Evolutionary conservation across 2,797 vertebrate genomes (phyloP).

Genomic region (Ataeniobius toweri): DNA sequence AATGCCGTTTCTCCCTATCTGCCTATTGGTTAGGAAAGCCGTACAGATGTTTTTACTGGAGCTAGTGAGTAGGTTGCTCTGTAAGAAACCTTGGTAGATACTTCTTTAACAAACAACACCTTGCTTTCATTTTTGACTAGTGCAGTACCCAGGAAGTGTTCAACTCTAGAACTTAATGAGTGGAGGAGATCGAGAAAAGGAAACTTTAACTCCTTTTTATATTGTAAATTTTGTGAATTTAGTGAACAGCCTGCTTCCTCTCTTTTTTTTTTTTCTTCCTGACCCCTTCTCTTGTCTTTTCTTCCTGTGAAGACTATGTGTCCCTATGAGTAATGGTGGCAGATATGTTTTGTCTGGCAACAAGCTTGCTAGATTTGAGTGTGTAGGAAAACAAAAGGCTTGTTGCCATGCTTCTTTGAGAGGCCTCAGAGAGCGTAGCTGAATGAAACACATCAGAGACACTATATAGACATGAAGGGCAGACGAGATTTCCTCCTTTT

Average conservation of each 20-base stretch:
- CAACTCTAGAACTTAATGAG: not conserved
- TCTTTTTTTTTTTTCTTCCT: conserved; percentile 36
- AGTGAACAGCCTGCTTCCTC: conserved; percentile 12
- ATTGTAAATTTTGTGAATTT: conserved; percentile 32
- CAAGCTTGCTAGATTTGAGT: conserved; percentile 16
- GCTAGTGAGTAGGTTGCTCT: not conserved
- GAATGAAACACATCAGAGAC: conserved; percentile 10
- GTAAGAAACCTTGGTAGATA: no score
- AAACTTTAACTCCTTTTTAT: conserved; percentile 4
- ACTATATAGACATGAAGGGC: not conserved
- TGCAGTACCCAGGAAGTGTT: not conserved
- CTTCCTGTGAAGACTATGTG: conserved; percentile 12
- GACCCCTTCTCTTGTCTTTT: conserved; percentile 29
- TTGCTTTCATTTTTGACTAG: not conserved
- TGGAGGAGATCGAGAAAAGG: not conserved
- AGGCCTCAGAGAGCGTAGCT: not conserved
- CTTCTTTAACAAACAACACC: not conserved
- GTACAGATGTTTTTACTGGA: not conserved
- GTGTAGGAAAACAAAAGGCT: conserved; percentile 11
- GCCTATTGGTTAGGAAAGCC: no score
- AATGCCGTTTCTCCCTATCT: no score
- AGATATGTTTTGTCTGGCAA: conserved; percentile 12
- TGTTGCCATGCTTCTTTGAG: conserved; percentile 13
- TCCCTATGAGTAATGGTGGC: conserved; percentile 12
- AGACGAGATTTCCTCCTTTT: conserved; percentile 5